Evolutionary conservation across 2,888 invertebrate genomes (phyloP), one percentile per base, ranked within the genome.

Genomic region (Dione juno): DNA sequence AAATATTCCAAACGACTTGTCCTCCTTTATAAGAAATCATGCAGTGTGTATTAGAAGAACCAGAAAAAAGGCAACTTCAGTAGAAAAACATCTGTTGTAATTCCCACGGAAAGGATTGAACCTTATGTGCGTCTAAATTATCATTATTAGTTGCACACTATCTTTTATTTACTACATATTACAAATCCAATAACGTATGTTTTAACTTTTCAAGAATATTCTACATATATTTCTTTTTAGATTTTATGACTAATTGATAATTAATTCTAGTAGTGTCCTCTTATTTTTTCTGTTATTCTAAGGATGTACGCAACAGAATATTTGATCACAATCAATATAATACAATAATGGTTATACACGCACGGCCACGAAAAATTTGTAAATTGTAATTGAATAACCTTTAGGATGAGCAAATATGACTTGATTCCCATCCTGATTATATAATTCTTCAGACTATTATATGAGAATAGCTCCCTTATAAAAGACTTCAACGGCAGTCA

Each of bases 21-120:
- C 66, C 70, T 64, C 3, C 14, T 14, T 71, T 67, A 37, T 50
- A 43, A 16, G 11, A 75, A 78, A 48, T 14, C 52, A 68, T 82
- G 78, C 82, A 65, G 70, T 76, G 77, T 77, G 78, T 81, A 82
- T 72, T 69, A 63, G 74, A 75, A 84, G 82, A 80, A 79, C 84
- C 82, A 84, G 84, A 83, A 91, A 90, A 90, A 90, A 89, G 85
- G 80, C 73, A 84, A 84, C 80, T 78, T 80, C 78, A 78, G 79
- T 83, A 85, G 81, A 78, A 83, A 78, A 80, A 78, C 92, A 92
- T 92, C 92, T 92, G 92, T 84, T 83, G 83, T 67, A 77, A 81
- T 92, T 92, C 92, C 88, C 92, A 92, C 92, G 90, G 76, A 90
- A 91, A 92, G 92, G 92, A 88, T 92, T 92, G 88, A 63, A 59